Percentiles rank a stretch among this genome's conserved stretches.
phyloP scores from a whole-genome alignment of 2,113 vertebrate genomes.

The Taurulus bubalis region DNA sequence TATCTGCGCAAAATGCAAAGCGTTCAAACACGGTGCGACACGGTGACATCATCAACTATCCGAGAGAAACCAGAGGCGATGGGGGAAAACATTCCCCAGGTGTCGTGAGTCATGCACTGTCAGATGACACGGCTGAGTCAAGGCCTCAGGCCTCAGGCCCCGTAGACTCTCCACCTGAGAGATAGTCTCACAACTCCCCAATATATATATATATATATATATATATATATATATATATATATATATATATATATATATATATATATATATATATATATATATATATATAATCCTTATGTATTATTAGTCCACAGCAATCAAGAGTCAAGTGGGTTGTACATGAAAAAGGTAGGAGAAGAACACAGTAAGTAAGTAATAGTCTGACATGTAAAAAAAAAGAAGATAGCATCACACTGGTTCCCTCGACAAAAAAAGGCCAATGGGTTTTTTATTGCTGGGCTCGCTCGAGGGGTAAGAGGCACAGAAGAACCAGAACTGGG shows the following conservation, averaged over 20 bases:
- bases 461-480: too few species aligned
- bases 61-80: constrained; percentile 46
- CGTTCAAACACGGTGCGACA: neutral
- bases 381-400: too few species aligned
- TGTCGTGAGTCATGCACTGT: constrained; percentile 37
- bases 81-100: constrained; percentile 19
- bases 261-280: too few species aligned
- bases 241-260: too few species aligned
- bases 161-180: neutral
- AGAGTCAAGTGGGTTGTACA: neutral
- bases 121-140: constrained; percentile 44
- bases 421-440: too few species aligned
- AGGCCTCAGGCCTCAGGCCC: neutral
- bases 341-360: too few species aligned
- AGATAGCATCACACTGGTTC: too few species aligned
- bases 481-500: too few species aligned
- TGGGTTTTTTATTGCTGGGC: too few species aligned
- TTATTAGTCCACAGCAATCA: too few species aligned
- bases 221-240: too few species aligned
- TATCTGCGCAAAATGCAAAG: neutral
- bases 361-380: neutral
- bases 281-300: too few species aligned
- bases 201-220: neutral
- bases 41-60: constrained; percentile 32
- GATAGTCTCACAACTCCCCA: neutral